Base-by-base conservation (phyloP, 2,888 invertebrate species). In the Tenthredo amoena region DNA sequence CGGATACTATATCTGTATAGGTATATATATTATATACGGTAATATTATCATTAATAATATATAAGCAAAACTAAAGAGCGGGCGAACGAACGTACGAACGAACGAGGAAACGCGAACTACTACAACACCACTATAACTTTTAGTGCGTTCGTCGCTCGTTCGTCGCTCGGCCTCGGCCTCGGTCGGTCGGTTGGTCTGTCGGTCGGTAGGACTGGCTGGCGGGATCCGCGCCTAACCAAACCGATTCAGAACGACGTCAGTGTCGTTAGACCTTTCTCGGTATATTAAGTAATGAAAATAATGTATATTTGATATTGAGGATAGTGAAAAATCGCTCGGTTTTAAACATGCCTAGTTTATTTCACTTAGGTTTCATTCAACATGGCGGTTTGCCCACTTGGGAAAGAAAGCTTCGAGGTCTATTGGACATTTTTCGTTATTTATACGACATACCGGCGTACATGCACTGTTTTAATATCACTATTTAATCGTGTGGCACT, bases 301-400 rank as follows among this genome's bases (percentile, higher is more conserved):
- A 68, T 18, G 68, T 15, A 34, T 68, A 18, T 31, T 34, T 68
- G 18, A 68, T 34, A 68, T 68, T 34, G 0, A 3, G 34, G 9
- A 68, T 68, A 34, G 26, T 26, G 18, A 68, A 50, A 77, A 50
- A 31, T 50, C 31, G 55, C 26, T 77, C 76, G 76, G 62, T 81
- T 58, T 68, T 15, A 68, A 34, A 68, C 12, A 68, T 74, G 68
- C 71, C 87, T 85, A 86, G 87, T 86, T 90, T 89, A 90, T 91
- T 92, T 91, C 90, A 91, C 91, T 91, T 92, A 91, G 92, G 92
- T 92, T 92, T 91, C 88, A 91, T 92, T 93, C 94, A 94, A 94
- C 94, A 94, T 94, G 94, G 94, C 94, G 94, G 94, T 92, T 90
- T 91, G 91, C 91, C 92, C 93, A 91, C 91, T 92, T 92, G 91